Base-by-base conservation (phyloP, 1,140 invertebrate genomes). In the Sitobion miscanthi region DNA sequence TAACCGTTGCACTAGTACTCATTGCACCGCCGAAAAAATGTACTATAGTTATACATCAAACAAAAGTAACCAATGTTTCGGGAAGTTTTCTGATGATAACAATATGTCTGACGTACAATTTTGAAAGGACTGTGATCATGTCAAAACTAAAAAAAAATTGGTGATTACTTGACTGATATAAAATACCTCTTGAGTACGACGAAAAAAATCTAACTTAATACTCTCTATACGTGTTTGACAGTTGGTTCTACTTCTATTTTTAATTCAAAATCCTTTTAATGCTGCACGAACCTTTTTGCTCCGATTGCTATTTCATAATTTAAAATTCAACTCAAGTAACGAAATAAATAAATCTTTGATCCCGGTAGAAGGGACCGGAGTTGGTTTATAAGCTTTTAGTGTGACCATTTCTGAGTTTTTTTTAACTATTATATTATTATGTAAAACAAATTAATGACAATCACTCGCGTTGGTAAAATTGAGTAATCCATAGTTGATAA, bases 281-380 rank as follows among this genome's bases (percentile, higher is more conserved):
- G 23, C 38, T 42, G 21, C 82, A 42, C 35, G 21, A 25, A 42
- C 21, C 23, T 85, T 85, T 83, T 85, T n/a, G 62, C 62, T 77
- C 62, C 62, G 62, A 77, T 35, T 77, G 30, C n/a, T 42, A 30
- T 42, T 85, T 42, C 1, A 42, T 45, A 85, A 85, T 85, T 85
- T 85, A 85, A 85, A 85, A 85, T 85, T 85, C 83, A 85, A 42
- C 38, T 42, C 83, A 85, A 77, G 30, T 42, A 83, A 83, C 35
- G 38, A 23, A 83, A 35, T 83, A 83, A 83, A 83, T 83, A 83
- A 42, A 38, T 42, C 82, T 83, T 21, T 35, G n/a, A 38, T 35
- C 77, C n/a, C 35, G 35, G 38, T n/a, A 77, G 62, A 38, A 38
- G 6, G n/a, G 7, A 83, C n/a, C 20, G 35, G 20, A 38, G 21